phyloP scores from a whole-genome alignment of 2,113 vertebrate genomes.

The Phyllopteryx taeniolatus region DNA sequence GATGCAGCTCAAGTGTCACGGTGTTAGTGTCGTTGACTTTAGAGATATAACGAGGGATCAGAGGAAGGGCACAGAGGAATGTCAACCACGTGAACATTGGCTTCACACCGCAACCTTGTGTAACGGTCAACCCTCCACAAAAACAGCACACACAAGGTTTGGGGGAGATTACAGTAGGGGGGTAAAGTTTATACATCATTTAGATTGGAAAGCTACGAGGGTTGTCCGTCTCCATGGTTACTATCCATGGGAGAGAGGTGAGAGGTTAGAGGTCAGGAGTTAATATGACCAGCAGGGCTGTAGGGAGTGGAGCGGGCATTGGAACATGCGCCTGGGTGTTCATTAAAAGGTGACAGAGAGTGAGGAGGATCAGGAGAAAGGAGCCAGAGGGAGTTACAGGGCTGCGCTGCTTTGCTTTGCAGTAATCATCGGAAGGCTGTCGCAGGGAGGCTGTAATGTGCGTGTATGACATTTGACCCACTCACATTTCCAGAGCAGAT shows the following conservation, averaged over 20 bases:
- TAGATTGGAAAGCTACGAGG: constrained; percentile 62
- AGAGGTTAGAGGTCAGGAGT: constrained; percentile 67
- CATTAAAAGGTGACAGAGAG: constrained; percentile 48
- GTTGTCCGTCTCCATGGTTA: constrained; percentile 93
- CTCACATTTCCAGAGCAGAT: constrained; percentile 47
- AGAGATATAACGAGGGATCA: constrained; percentile 34
- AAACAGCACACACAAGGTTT: constrained; percentile 20
- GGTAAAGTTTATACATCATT: constrained; percentile 42
- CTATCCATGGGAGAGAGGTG: constrained; percentile 78
- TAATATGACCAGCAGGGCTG: constrained; percentile 72
- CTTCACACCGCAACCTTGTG: constrained; percentile 60
- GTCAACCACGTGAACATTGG: constrained; percentile 60
- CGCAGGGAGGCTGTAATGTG: constrained; percentile 38
- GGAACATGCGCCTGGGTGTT: constrained; percentile 41
- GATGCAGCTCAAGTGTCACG: constrained; percentile 41
- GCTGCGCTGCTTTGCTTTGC: constrained; percentile 23
- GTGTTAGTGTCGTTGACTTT: constrained; percentile 38
- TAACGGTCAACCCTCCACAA: constrained; percentile 76
- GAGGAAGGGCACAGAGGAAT: constrained; percentile 55
- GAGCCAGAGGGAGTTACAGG: constrained; percentile 27
- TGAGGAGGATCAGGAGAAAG: constrained; percentile 38
- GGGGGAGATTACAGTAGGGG: constrained; percentile 34
- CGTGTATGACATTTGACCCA: constrained; percentile 48
- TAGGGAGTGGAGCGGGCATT: constrained; percentile 62
- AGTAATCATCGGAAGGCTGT: constrained; percentile 34